Base-by-base conservation (phyloP, 1,140 invertebrate species). In the Nephila pilipes region DNA sequence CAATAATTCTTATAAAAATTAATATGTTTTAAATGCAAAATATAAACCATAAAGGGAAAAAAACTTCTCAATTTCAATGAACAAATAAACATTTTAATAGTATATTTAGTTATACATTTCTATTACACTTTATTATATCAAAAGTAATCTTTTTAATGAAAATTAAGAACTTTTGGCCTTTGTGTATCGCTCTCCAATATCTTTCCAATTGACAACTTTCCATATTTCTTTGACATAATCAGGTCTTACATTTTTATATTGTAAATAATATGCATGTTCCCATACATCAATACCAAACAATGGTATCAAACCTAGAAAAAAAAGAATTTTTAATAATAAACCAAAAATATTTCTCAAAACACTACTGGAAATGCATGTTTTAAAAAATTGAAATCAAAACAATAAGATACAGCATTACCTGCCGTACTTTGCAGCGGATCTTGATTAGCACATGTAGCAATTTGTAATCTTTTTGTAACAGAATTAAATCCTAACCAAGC, bases 181-280 rank as follows among this genome's bases (percentile, higher is more conserved):
- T 1, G 92, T 16, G 57, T 97, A 98, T 95, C 99, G 97, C 93
- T 97, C 95, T 65, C 97, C 97, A 79, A 99, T 97, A 95, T 99
- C 98, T 75, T 98, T 97, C 99, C 99, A 99, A 95, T 99, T 99
- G n/a, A 97, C 97, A 94, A 99, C 97, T 95, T 99, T 98, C 96
- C 99, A 99, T 94, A 99, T 99, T 29, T 98, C 98, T 95, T 99
- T 99, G 0, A 99, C 99, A 95, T 99, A 99, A 95, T 99, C 99
- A 25, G 99, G 97, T 88, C 99, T 97, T 8, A 99, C 98, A 96
- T 99, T 99, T 96, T 99, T 99, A 95, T 99, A 99, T 95, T 99
- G 99, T 81, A 99, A 96, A 95, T 99, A 99, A 96, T 99, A 99
- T n/a, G 99, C 99, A 95, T 99, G 99, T 96, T 99, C 99, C 99